Base-by-base conservation (phyloP, 2,797 vertebrate genomes). In the Enteromius viviparus region DNA sequence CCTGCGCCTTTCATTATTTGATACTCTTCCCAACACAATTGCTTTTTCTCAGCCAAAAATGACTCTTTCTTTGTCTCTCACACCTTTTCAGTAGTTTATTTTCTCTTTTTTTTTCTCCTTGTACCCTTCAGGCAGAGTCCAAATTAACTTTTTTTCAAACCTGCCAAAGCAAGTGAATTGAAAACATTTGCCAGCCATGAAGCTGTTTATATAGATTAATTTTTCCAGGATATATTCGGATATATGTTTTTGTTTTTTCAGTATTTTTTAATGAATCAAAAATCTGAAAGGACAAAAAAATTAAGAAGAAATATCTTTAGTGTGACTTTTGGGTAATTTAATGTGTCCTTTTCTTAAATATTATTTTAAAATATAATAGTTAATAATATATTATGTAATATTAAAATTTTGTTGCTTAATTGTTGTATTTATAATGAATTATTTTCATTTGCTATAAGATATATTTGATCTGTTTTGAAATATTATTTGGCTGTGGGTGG, bases 11-110 rank as follows among this genome's bases (percentile, higher is more conserved):
- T 69, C 37, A 60, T 75, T 76, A 80, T 49, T 51, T 47, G 62
- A 82, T 5, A 2, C 47, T 66, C 70, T 60, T 69, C 40, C 26
- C 71, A 69, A 26, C 45, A 68, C 47, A 55, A 80, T 74, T 76
- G 70, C 60, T 76, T n/a, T 62, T 58, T 68, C 77, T 34, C 29
- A 2, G 69, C 71, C 51, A 82, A 76, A 82, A 82, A 65, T 4
- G 10, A 58, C 76, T 74, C 55, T 12, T n/a, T 51, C 21, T 75
- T 45, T 84, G 45, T 58, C 58, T 80, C 47, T 66, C n/a, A 34
- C 32, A 47, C 14, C 80, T 55, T 34, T 68, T 69, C 45, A 42
- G 55, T 45, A 29, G 10, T 42, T 8, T 19, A 14, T n/a, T 62
- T 26, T 64, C 14, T 76, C 21, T 77, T 15, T 76, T 37, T 60